These are phyloP conservation scores for Smittia aterrima DNA, from an alignment of 2,888 invertebrate species.

Conservation along the genomic window DNA sequence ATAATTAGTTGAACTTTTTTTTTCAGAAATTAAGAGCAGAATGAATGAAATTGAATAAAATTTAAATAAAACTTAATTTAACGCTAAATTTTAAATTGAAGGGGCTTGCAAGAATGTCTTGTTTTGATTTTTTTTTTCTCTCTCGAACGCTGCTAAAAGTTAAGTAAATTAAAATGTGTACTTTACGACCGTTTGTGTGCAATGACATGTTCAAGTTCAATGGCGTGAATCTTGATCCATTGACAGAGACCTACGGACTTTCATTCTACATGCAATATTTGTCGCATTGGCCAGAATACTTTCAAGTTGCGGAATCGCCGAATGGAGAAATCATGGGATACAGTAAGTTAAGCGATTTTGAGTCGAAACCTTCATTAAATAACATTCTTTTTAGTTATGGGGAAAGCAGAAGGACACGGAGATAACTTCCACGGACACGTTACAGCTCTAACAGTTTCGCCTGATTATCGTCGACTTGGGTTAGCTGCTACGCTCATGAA, in stretches of 20 bases:
- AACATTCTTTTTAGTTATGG: constrained; percentile 76
- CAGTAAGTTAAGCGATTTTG: constrained; percentile 66
- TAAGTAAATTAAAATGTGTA: constrained; percentile 48
- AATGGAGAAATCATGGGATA: constrained; percentile 98
- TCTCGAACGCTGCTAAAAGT: not conserved
- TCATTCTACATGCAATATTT: constrained; percentile 97
- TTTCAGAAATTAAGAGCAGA: not conserved
- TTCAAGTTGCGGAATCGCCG: constrained; percentile 94
- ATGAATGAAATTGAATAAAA: not conserved
- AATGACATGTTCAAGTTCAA: constrained; percentile 94
- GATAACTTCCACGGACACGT: constrained; percentile 99
- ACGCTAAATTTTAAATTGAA: not conserved
- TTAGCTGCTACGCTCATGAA: constrained; percentile 92
- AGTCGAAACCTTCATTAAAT: not conserved
- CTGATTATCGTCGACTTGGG: constrained; percentile 88
- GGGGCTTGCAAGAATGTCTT: constrained; percentile 46
- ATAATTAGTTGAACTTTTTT: constrained; percentile 8
- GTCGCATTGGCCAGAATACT: constrained; percentile 98
- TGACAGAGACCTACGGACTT: constrained; percentile 95
- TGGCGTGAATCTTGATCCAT: constrained; percentile 94
- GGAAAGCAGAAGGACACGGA: constrained; percentile 93
- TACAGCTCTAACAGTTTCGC: constrained; percentile 94
- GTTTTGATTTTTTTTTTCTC: constrained; percentile 43
- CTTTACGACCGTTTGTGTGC: constrained; percentile 87
- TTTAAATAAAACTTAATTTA: not conserved